Base-by-base conservation (phyloP, 2,113 vertebrate species). In the Cryptomyrus ogoouensis region DNA sequence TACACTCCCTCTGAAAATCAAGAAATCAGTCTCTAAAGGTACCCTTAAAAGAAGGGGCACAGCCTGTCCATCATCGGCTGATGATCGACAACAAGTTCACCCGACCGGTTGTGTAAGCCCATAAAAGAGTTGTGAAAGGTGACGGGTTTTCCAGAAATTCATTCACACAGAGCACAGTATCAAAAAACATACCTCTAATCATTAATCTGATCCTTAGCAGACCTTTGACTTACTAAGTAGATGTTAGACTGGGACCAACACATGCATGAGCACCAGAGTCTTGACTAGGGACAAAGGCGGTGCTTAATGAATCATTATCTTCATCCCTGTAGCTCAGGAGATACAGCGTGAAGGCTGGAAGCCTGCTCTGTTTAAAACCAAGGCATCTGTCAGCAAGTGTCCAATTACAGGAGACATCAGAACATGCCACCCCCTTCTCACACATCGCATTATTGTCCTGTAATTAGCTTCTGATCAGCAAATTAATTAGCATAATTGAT, bases 401-500 rank as follows among this genome's bases (percentile, higher is more conserved):
- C 86, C 88, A 91, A 89, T 92, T 92, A 31, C 87, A 77, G 27
- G 35, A 13, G 89, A 92, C 90, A 88, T 77, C 92, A 49, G 86
- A 74, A n/a, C 42, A 90, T 83, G 90, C 80, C 84, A 87, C 35
- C 83, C 84, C 77, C 44, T 66, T 89, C 35, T 90, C 91, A 91
- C 88, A 62, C 90, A 89, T 84, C 46, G 21, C 52, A 58, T 88
- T 90, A 89, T 89, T 91, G 89, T 88, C 15, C 50, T 35, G 90
- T 90, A 92, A 92, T 93, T 94, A 92, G 85, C 77, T 90, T 92
- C 88, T 62, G 89, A 89, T 87, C 90, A 90, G 80, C 88, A 91
- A 90, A 90, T 92, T 92, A 91, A 92, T 91, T 87, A 62, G 56
- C 47, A 83, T 88, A 90, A 90, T 87, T 83, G 87, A 91, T 88